These are phyloP conservation scores for Polyommatus icarus DNA, from an alignment of 2,888 invertebrate species.

Conservation along the genomic window DNA sequence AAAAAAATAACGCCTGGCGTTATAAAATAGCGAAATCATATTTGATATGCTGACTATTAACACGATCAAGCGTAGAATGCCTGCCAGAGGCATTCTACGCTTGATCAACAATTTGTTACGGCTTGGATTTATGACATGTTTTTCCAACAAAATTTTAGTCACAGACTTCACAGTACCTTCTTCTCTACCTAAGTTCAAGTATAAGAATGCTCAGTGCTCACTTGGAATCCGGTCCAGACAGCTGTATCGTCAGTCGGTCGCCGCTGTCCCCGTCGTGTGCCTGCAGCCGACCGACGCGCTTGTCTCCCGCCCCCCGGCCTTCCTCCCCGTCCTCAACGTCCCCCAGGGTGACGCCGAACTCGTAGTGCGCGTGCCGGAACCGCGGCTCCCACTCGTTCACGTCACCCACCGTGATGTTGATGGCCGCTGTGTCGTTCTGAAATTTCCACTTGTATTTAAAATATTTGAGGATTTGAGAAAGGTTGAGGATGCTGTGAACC, in stretches of 20 bases:
- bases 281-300: conserved; percentile 84
- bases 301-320: conserved; percentile 48
- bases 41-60: no score
- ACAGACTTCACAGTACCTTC: no score
- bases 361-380: conserved; percentile 92
- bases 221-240: conserved; percentile 86
- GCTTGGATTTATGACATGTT: no score
- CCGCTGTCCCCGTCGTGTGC: conserved; percentile 93
- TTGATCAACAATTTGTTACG: no score
- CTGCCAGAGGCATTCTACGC: no score
- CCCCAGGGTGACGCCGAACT: conserved; percentile 77
- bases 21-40: no score
- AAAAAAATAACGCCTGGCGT: no score
- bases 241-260: conserved; percentile 86
- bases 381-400: conserved; percentile 97
- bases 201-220: conserved; percentile 48
- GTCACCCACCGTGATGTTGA: conserved; percentile 90
- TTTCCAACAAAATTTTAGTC: no score
- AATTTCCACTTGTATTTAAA: no score
- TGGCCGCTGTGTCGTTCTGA: conserved; percentile 91
- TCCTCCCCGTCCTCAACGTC: conserved; percentile 37
- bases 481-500: neutral
- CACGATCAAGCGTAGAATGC: no score
- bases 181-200: no score
- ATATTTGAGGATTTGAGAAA: no score